phyloP scores from a whole-genome alignment of 2,888 invertebrate genomes.

The Bimastos eiseni region DNA sequence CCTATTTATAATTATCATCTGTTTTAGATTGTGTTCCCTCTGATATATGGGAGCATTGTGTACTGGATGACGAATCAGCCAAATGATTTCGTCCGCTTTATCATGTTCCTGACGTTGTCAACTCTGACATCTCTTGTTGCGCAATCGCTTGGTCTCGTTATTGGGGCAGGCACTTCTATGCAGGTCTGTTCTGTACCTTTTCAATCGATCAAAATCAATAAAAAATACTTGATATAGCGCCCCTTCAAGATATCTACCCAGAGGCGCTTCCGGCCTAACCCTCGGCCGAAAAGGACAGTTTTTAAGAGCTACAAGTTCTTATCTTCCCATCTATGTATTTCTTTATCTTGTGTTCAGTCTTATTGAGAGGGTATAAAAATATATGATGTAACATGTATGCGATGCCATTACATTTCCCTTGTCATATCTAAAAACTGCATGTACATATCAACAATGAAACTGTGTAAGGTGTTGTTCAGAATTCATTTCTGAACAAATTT shows the following conservation, averaged over 20 bases:
- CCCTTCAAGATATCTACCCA: no score
- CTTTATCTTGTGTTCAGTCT: neutral
- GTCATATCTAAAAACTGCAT: no score
- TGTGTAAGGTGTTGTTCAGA: no score
- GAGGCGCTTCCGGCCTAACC: no score
- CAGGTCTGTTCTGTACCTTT: conserved; percentile 52
- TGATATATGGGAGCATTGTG: conserved; percentile 79
- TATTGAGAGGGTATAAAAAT: neutral
- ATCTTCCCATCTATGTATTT: neutral
- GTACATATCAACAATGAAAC: no score
- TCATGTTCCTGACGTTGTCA: conserved; percentile 81
- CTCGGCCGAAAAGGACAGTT: no score
- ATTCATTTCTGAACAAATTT: no score
- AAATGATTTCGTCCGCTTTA: conserved; percentile 79
- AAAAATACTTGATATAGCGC: no score
- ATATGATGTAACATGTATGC: no score
- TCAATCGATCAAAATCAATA: no score
- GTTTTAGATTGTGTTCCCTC: conserved; percentile 75
- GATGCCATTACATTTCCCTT: no score
- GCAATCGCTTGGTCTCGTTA: conserved; percentile 86
- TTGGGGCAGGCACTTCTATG: conserved; percentile 80
- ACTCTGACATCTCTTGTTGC: conserved; percentile 84
- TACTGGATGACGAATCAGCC: conserved; percentile 95
- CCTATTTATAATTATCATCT: neutral
- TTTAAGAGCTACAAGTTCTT: neutral